These are phyloP conservation scores for Coregonus sp. DNA, from an alignment of 2,797 vertebrate species.

Conservation along the genomic window DNA sequence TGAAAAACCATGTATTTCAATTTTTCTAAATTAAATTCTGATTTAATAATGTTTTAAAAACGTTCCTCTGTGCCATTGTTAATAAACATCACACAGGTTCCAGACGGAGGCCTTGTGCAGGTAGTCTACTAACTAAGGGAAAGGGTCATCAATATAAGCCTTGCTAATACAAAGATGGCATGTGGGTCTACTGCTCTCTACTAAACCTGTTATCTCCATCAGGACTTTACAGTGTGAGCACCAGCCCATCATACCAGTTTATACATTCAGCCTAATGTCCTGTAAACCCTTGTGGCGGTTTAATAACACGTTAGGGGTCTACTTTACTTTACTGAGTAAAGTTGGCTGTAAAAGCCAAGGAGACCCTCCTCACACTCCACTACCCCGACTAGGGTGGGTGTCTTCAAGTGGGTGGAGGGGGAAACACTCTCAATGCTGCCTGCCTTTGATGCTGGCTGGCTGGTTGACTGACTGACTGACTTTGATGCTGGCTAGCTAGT, in stretches of 20 bases:
- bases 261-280: neutral
- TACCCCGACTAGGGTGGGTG: neutral
- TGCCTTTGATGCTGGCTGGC: neutral
- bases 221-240: neutral
- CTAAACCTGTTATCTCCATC: neutral
- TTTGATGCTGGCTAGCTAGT: neutral
- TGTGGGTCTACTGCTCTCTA: neutral
- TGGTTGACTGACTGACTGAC: neutral
- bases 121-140: neutral
- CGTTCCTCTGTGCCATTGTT: neutral
- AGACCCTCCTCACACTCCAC: neutral
- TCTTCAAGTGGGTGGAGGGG: neutral
- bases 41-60: neutral
- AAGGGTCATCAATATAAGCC: neutral
- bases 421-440: neutral
- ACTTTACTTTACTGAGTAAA: neutral
- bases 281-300: neutral
- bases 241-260: neutral
- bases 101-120: neutral
- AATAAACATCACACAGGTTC: constrained; percentile 1
- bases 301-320: neutral
- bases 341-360: neutral
- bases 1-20: neutral
- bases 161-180: neutral
- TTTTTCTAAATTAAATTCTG: neutral